Conservation (phyloP, 2,888 invertebrate genomes). For the Gryllus longicercus region DNA sequence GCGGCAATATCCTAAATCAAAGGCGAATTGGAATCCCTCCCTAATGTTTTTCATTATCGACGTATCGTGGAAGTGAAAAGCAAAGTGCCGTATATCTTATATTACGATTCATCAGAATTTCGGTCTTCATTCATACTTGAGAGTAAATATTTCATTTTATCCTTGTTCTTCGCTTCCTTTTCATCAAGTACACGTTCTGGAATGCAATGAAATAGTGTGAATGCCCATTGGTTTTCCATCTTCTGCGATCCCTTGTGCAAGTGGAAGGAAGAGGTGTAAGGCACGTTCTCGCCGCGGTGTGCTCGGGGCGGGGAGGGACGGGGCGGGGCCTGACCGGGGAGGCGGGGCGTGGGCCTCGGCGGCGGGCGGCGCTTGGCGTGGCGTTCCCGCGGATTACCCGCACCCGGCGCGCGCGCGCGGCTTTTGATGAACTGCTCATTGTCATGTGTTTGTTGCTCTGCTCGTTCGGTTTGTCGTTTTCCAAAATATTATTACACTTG, state of each 20-base stretch:
- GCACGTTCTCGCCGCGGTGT: background rate
- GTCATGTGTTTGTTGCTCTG: background rate
- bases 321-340: background rate
- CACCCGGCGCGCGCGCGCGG: background rate
- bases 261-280: background rate
- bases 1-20: no score
- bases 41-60: no score
- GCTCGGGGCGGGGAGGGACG: background rate
- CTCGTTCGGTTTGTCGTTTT: slow-evolving; percentile 17
- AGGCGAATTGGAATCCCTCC: no score
- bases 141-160: no score
- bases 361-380: background rate
- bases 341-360: background rate
- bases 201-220: no score
- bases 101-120: no score
- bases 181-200: no score
- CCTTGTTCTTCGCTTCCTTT: no score
- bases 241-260: background rate
- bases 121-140: no score
- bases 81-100: no score
- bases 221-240: no score
- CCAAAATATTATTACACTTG: slow-evolving; percentile 10
- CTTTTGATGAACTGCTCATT: slow-evolving; percentile 17
- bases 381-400: background rate
- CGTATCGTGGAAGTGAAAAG: no score